These are phyloP conservation scores for Cepaea hortensis DNA, from an alignment of 2,888 invertebrate species.

Conservation along the genomic window DNA sequence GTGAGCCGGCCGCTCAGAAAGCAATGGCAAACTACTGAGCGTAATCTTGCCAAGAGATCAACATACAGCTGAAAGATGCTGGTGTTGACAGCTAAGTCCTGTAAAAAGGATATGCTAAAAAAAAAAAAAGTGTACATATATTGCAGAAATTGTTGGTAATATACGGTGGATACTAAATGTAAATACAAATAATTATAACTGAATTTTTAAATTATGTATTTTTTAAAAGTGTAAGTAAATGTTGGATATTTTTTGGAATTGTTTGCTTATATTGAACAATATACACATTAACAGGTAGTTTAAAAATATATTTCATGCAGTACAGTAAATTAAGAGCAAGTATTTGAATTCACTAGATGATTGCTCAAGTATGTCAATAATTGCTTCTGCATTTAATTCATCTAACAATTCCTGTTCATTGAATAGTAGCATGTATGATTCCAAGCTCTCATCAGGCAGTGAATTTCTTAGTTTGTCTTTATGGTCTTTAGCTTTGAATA, in stretches of 20 bases:
- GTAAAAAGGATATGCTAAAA: too few relatives aligned
- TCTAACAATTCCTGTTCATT: background rate
- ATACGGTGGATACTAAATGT: background rate
- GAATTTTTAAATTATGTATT: background rate
- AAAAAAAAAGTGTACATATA: too few relatives aligned
- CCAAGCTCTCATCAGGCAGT: slow-evolving; percentile 4
- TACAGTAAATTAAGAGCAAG: background rate
- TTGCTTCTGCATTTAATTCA: slow-evolving; percentile 16
- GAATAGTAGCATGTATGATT: background rate
- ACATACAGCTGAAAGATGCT: too few relatives aligned
- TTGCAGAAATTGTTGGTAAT: background rate
- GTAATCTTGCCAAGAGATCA: too few relatives aligned
- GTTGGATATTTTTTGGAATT: background rate
- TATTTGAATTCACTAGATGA: background rate
- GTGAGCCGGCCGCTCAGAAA: too few relatives aligned
- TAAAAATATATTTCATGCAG: background rate
- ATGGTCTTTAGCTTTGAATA: background rate
- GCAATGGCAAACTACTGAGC: too few relatives aligned
- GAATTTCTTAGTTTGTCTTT: background rate
- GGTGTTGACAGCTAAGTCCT: too few relatives aligned
- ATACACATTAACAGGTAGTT: background rate
- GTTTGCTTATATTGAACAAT: background rate
- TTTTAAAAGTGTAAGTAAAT: too few relatives aligned
- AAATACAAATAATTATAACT: background rate
- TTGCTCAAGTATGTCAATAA: slow-evolving; percentile 2